Evolutionary conservation across 2,113 vertebrate species (phyloP), one percentile per base, ranked within the genome.

Genomic region (Phylloscopus trochilus): DNA sequence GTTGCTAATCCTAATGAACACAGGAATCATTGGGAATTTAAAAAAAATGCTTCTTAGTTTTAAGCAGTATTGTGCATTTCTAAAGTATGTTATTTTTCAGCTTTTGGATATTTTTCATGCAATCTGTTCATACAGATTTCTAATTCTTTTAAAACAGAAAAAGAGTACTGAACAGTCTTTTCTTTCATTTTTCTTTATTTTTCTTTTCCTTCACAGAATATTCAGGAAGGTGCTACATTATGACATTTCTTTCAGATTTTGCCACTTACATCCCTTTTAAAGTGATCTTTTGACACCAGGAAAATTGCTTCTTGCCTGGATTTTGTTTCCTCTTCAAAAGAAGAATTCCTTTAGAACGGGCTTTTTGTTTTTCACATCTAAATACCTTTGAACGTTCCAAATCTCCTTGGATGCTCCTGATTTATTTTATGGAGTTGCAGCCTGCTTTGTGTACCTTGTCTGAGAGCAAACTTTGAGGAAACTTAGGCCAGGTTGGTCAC

Each of bases 1-100:
- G 8, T 68, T 64, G 13, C 11, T 84, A 75, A 69, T 69, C 15
- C 9, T 5, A 41, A 56, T 37, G 28, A 84, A 80, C 21, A 47
- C 21, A 76, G 62, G 16, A 46, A 77, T 10, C 2, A 24, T 0
- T 66, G 1, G 3, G 21, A 76, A 43, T 64, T 64, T 55, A 0
- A 24, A 90, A 73, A 93, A 91, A 41, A 24, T 18, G 41, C 7
- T 43, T 67, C 7, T 33, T 28, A 13, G 10, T 37, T 85, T 67
- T 18, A 59, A 21, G 13, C 22, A 76, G 3, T 22, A 41, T 46
- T 62, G 5, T 11, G 2, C 6, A 14, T 72, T 75, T 37, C 24
- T 52, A 39, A 90, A 87, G 31, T 33, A 20, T 3, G 10, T 15
- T 31, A 5, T 39, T 69, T 90, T 82, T 39, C 43, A 47, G 0